Percentiles rank a stretch among this genome's conserved stretches.
Evolutionary conservation across 2,113 vertebrate genomes (phyloP).

Genomic region (Callaeas wilsoni): DNA sequence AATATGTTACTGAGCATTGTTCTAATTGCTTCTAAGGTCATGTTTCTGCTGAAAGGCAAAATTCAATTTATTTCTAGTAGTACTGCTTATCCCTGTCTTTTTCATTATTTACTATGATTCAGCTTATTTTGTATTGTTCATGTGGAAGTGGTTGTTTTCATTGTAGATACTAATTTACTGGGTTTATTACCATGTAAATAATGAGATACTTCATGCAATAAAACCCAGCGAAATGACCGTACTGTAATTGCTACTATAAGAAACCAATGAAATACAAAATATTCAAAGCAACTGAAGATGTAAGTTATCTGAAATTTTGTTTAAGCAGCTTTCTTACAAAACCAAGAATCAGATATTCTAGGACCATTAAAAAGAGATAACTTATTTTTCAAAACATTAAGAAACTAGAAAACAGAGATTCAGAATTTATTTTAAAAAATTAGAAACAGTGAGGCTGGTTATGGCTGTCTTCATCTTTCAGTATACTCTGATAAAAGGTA

Average conservation of each 20-base stretch:
- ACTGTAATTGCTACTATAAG: not conserved
- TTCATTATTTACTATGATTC: not conserved
- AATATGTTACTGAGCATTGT: not conserved
- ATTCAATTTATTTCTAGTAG: not conserved
- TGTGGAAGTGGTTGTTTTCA: not conserved
- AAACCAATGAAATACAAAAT: not conserved
- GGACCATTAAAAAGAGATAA: not conserved
- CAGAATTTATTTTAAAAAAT: not conserved
- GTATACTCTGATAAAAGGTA: not conserved
- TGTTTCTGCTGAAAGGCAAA: not conserved
- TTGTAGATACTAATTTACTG: not conserved
- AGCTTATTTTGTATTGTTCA: not conserved
- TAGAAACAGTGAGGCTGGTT: not conserved
- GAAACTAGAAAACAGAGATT: not conserved
- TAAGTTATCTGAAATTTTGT: not conserved
- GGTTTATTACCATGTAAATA: not conserved
- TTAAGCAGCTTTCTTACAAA: not conserved
- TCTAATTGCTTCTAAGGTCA: not conserved
- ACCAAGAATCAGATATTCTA: not conserved
- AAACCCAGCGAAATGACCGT: not conserved
- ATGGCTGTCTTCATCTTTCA: not conserved
- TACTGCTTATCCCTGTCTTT: not conserved
- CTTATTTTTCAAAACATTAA: not conserved
- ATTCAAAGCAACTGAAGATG: not conserved
- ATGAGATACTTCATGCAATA: not conserved